Evolutionary conservation across 2,888 invertebrate species (phyloP), one percentile per base, ranked within the genome.

Genomic region (Lasioglossum vierecki): DNA sequence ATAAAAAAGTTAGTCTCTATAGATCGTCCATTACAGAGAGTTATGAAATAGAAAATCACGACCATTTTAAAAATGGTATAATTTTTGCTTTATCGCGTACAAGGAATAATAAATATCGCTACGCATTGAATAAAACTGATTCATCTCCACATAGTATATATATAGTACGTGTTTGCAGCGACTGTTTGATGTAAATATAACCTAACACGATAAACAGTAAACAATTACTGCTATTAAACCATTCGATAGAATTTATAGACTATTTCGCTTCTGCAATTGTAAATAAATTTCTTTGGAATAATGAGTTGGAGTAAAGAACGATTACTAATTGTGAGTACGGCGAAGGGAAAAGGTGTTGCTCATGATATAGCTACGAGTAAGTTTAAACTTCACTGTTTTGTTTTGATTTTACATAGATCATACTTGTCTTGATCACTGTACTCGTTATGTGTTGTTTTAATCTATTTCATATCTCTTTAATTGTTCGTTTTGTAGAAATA

Each of bases 351-450:
- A 80, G 91, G 63, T 18, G 18, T 35, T 63, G 63, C 93, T 46
- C 89, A 85, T 72, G 92, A 94, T 83, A 92, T 95, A 72, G 94
- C 92, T 68, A 91, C 85, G 84, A 92, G 95, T 94, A 86, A 88
- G 92, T 93, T 73, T n/a, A 44, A 74, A 44, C 22, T 46, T 53
- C 4, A 63, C 1, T 75, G 4, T 70, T 53, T n/a, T 53, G 11
- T 26, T 74, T 74, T 30, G n/a, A 49, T 41, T 41, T 53, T 44
- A n/a, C 1, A 71, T 3, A 76, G 6, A n/a, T 44, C n/a, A 63
- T 53, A 11, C 22, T 35, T 41, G 30, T 30, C 30, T 1, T 30
- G 5, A 5, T 60, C 57, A 53, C 35, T 26, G 11, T 35, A n/a
- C 11, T 13, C 66, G 2, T 46, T 63, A 49, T 35, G 41, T 4